Base-by-base conservation (phyloP, 2,113 vertebrate species). In the Neodon shergylaensis region DNA sequence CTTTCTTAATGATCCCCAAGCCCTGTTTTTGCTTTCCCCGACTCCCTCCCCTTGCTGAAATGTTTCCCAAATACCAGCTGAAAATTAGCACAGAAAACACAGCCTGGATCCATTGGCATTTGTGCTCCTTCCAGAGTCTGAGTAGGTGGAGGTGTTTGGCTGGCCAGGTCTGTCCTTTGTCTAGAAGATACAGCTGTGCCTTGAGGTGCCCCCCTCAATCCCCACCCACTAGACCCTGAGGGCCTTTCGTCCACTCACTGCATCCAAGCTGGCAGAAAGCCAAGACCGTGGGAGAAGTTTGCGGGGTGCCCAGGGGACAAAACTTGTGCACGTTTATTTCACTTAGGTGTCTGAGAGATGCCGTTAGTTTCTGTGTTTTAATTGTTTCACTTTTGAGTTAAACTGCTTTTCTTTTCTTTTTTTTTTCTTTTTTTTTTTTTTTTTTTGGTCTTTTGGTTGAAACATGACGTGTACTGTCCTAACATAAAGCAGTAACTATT, bases 301-400 rank as follows among this genome's bases (percentile, higher is more conserved):
- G 86, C 89, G 92, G 97, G n/a, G 88, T 92, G 91, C 96, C 92
- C 91, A 70, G 84, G 72, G 97, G 90, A 86, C 86, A 96, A 66
- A 90, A 95, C 54, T 31, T 14, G 4, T 94, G 91, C 74, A 92
- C 16, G 12, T 65, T 96, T 95, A 78, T 96, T 97, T 83, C 88
- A 76, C 86, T 98, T 97, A 92, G 28, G 42, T 88, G 68, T 94
- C 94, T 94, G 2, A 88, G 88, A 97, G 94, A 94, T 95, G 95
- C 65, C 6, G 0, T 88, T 96, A 91, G 70, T 58, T 95, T 86
- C 52, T 85, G 86, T 82, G 90, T 65, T 36, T 88, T 90, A 85
- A 88, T 96, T n/a, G 94, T 96, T 97, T 98, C 98, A 95, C 98
- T 98, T 97, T 95, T 96, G 94, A 96, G 96, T 98, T 98, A 76